Evolutionary conservation across 2,797 vertebrate genomes (phyloP).

Genomic region (Lagodon rhomboides): DNA sequence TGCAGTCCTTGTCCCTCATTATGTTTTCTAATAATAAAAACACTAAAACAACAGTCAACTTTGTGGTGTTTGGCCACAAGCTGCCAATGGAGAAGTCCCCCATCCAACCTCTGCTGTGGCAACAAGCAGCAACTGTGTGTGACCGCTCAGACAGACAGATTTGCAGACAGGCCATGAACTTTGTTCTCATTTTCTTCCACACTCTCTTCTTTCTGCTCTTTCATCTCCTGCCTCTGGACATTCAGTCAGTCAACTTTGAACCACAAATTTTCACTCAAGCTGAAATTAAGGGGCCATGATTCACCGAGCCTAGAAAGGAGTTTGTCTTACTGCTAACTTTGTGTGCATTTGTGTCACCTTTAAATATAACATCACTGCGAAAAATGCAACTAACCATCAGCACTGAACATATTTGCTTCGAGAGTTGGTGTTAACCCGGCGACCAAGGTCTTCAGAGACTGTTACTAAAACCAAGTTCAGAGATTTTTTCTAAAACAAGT

Average conservation of each 20-base stretch:
- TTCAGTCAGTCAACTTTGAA: background rate
- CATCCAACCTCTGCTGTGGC: background rate
- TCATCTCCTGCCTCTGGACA: background rate
- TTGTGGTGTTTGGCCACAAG: conserved; percentile 26
- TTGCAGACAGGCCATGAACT: conserved; percentile 34
- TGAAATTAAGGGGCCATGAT: background rate
- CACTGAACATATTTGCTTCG: background rate
- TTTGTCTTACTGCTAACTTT: background rate
- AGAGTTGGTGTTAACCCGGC: background rate
- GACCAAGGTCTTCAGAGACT: background rate
- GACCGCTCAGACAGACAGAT: conserved; percentile 6
- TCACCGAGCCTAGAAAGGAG: background rate
- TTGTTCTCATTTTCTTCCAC: conserved; percentile 32
- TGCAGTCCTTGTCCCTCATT: no score
- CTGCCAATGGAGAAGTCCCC: background rate
- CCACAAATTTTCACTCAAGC: background rate
- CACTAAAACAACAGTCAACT: no score
- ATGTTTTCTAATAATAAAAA: no score
- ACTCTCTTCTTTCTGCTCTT: background rate
- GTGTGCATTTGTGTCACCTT: background rate
- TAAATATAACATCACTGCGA: background rate
- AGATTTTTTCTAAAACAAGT: no score
- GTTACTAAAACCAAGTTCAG: background rate
- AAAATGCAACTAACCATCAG: background rate
- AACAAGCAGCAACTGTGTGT: conserved; percentile 1